Base-by-base conservation (phyloP, 2,113 vertebrate genomes). In the Brienomyrus brachyistius region DNA sequence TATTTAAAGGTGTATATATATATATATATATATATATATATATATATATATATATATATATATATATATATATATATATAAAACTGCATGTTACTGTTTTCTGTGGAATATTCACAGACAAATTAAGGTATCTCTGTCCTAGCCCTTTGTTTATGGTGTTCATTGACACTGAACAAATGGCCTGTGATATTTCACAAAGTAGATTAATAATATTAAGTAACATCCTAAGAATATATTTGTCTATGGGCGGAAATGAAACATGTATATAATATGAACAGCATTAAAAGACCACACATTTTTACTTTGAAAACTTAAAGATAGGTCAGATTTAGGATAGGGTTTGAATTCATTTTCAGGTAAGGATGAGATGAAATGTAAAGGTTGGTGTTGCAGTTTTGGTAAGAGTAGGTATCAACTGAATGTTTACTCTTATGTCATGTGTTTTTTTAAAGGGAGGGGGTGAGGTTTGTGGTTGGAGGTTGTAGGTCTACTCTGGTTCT, bases 371-470 rank as follows among this genome's bases (percentile, higher is more conserved):
- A 10, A 74, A 51, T 74, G 51, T 82, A 50, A 45, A 80, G 86
- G 35, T 85, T 66, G 52, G 51, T 35, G 87, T 43, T 70, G 31
- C 50, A 88, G 84, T 87, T 59, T 15, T 50, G 86, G n/a, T 88
- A 74, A 56, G 86, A 70, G 82, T 66, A 40, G 31, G 48, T 35
- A 66, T 82, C 83, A 40, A 47, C 74, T 86, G 51, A 40, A 86
- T 80, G 66, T 86, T 91, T 86, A 54, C 47, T 62, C 91, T 93
- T 90, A 91, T 90, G 90, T 91, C 91, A 93, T 92, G 89, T 93
- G 92, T 93, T 93, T 92, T 89, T 90, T 89, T 89, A 91, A 88
- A 92, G 92, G 92, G 89, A 90, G 84, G 91, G 89, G 80, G 50
- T 43, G 85, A 91, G 91, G 77, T 92, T 88, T 92, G 90, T 92